Evolutionary conservation across 2,797 vertebrate species (phyloP).

Genomic region (Discoglossus pictus): DNA sequence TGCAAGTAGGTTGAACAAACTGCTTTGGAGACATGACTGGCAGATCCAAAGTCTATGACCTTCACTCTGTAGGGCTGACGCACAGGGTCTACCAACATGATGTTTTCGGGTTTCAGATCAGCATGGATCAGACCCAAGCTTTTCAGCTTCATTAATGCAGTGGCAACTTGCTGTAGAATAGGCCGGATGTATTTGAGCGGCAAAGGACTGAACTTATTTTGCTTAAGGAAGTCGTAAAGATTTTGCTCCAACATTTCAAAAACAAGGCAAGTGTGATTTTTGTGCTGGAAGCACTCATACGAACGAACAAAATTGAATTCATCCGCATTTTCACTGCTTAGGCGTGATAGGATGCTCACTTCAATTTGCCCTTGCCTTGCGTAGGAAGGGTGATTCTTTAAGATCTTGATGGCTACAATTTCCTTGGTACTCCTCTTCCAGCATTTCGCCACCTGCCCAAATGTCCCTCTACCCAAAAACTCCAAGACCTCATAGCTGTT

Average conservation of each 20-base stretch:
- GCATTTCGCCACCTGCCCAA: slow-evolving; percentile 96
- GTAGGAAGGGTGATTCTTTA: slow-evolving; percentile 97
- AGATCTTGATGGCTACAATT: slow-evolving; percentile 96
- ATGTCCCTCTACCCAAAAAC: slow-evolving; percentile 94
- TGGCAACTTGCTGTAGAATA: slow-evolving; percentile 94
- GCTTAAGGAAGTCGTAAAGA: slow-evolving; percentile 96
- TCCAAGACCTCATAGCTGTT: slow-evolving; percentile 97
- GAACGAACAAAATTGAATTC: slow-evolving; percentile 98
- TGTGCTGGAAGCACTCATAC: slow-evolving; percentile 98
- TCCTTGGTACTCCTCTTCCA: slow-evolving; percentile 98
- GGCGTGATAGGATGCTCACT: slow-evolving; percentile 93
- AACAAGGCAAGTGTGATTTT: slow-evolving; percentile 98
- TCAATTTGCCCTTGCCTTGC: slow-evolving; percentile 97
- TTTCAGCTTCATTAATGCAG: slow-evolving; percentile 95
- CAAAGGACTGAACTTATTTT: slow-evolving; percentile 97
- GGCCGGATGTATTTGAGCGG: slow-evolving; percentile 95
- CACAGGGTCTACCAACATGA: slow-evolving; percentile 94
- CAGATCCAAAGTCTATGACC: slow-evolving; percentile 97
- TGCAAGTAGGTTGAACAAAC: slow-evolving; percentile 98
- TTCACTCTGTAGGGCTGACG: slow-evolving; percentile 95
- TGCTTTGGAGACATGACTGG: slow-evolving; percentile 95
- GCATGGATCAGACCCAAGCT: slow-evolving; percentile 95
- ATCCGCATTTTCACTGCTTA: slow-evolving; percentile 95
- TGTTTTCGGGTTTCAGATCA: slow-evolving; percentile 96
- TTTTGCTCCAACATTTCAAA: slow-evolving; percentile 99